These are phyloP conservation scores for Drosophila pectinifera DNA, from an alignment of 1,140 invertebrate species.

Conservation along the genomic window DNA sequence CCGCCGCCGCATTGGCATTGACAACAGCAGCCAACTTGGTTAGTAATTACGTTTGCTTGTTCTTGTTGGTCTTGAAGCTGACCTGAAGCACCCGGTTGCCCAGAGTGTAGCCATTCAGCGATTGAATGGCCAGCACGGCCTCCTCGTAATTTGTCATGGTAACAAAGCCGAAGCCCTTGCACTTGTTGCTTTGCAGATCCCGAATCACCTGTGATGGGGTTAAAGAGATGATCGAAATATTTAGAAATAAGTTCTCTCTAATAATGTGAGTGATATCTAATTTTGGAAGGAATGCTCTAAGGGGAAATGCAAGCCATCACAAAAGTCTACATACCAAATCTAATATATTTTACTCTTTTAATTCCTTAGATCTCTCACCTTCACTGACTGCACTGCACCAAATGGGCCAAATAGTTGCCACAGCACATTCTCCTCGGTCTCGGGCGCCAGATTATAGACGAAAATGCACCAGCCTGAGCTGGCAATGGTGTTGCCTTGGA, in stretches of 20 bases:
- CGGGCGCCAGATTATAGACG: conserved; percentile 98
- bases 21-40: conserved; percentile 85
- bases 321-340: too few species aligned
- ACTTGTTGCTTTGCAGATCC: conserved; percentile 99
- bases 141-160: conserved; percentile 99
- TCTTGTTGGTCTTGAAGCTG: conserved; percentile 98
- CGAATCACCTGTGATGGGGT: conserved; percentile 89
- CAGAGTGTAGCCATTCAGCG: conserved; percentile 98
- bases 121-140: conserved; percentile 98
- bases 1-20: conserved; percentile 81
- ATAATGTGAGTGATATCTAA: background rate
- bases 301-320: too few species aligned
- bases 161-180: conserved; percentile 99
- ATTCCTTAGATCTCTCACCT: conserved; percentile 86
- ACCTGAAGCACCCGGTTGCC: conserved; percentile 99
- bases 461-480: conserved; percentile 98
- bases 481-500: conserved; percentile 92
- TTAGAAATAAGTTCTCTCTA: background rate
- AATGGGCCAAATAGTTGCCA: conserved; percentile 99
- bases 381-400: conserved; percentile 99
- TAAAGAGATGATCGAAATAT: background rate
- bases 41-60: conserved; percentile 92
- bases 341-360: background rate
- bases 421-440: conserved; percentile 98
- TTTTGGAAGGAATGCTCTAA: too few species aligned